Evolutionary conservation across 2,113 vertebrate species (phyloP).

Genomic region (Clarias macrocephalus): DNA sequence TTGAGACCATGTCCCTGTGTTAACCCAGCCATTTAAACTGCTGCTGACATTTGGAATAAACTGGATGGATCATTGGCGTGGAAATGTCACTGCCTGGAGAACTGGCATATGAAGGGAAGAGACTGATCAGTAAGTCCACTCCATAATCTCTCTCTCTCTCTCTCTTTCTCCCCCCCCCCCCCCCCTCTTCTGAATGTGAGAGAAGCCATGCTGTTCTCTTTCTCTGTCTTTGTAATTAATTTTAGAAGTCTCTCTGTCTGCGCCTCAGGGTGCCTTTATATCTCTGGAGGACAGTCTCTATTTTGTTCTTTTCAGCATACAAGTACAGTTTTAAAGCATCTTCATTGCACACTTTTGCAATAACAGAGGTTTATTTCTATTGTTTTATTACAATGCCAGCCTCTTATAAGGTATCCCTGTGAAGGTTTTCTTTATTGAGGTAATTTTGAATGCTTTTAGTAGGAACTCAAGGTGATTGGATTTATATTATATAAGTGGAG

Average conservation of each 20-base stretch:
- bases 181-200: neutral
- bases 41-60: constrained; percentile 52
- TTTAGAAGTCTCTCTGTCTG: neutral
- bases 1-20: constrained; percentile 37
- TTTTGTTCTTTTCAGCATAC: constrained; percentile 3
- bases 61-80: constrained; percentile 44
- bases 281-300: constrained; percentile 1
- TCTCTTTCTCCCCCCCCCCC: constrained; percentile 8
- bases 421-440: neutral
- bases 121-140: constrained; percentile 40
- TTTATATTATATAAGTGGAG: neutral
- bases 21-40: constrained; percentile 51
- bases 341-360: neutral
- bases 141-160: constrained; percentile 13
- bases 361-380: neutral
- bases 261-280: constrained; percentile 17
- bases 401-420: neutral
- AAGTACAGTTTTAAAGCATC: neutral
- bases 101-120: constrained; percentile 36
- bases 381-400: neutral
- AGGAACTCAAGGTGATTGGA: neutral
- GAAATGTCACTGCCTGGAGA: constrained; percentile 49
- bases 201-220: constrained; percentile 20
- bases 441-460: neutral
- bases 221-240: constrained; percentile 28